These are phyloP conservation scores for Trogon surrucura DNA, from an alignment of 2,113 vertebrate genomes.

Conservation along the genomic window DNA sequence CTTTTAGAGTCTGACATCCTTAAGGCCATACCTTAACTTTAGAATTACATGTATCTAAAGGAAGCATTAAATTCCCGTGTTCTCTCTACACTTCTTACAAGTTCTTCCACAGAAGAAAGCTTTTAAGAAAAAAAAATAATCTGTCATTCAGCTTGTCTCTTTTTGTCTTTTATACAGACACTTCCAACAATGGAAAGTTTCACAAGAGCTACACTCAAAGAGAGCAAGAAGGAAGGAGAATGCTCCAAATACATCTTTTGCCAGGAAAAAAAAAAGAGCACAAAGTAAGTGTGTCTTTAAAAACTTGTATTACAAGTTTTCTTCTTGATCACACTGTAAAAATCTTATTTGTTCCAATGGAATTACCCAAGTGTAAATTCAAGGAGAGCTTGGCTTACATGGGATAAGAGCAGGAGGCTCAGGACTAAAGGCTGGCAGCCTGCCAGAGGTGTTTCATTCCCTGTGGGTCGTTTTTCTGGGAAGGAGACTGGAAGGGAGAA, in stretches of 20 bases:
- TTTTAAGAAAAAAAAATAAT: neutral
- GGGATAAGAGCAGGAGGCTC: neutral
- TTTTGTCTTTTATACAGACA: slow-evolving; percentile 7
- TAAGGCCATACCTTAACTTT: neutral
- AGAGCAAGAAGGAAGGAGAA: neutral
- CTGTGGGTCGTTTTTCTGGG: neutral
- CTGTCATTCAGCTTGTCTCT: neutral
- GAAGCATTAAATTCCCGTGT: neutral
- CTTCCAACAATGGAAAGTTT: slow-evolving; percentile 33
- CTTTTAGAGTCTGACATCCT: neutral
- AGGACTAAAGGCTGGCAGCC: neutral
- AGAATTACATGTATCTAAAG: neutral
- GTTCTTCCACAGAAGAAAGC: neutral
- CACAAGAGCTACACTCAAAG: neutral
- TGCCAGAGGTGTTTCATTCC: neutral
- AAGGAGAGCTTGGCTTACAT: neutral
- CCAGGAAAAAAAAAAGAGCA: neutral
- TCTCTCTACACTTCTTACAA: neutral
- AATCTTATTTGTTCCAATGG: neutral
- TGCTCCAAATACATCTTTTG: neutral
- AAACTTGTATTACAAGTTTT: neutral
- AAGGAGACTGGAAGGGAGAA: neutral
- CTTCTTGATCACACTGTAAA: neutral
- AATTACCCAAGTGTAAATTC: slow-evolving; percentile 12
- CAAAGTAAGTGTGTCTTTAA: neutral